Evolutionary conservation across 2,797 vertebrate species (phyloP), one percentile per base, ranked within the genome.

Genomic region (Philypnodon macrostomus): DNA sequence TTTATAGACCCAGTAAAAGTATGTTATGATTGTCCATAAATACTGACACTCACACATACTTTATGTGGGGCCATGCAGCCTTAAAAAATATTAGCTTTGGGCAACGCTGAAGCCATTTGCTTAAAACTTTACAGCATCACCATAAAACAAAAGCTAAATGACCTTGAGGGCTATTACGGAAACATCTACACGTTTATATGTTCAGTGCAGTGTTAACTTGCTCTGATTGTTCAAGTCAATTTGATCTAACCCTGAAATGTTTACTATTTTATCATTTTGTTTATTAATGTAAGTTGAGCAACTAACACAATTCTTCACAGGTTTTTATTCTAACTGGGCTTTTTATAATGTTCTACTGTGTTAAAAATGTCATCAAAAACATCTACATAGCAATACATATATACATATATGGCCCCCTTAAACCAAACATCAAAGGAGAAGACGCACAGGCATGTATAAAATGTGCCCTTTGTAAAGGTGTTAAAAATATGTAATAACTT

Each of bases 1-100:
- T 85, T 85, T 82, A 85, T 70, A 71, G 71, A 38, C 39, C 61
- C 44, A 64, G 63, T 85, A 80, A 81, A 77, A 58, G 44, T 36
- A 60, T 60, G 52, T 79, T 73, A 53, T 71, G 49, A 73, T 74
- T 65, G 24, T 60, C 21, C 14, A 41, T 37, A 39, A 35, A 58
- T 60, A 40, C 46, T 45, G 40, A 49, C n/a, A 33, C 39, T 63
- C 33, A 1, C 19, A 37, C 63, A 1, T 23, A 37, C 63, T 66
- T 64, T 47, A 41, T 50, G 37, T 71, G 57, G 60, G 55, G 55
- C 33, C 32, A 50, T 58, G 17, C 5, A 56, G 26, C 31, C 42
- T 49, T 36, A 42, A 60, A 56, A 49, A 68, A 64, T 63, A 57
- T 68, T 56, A 63, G 61, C 72, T 68, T 26, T 51, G 39, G 48